These are phyloP conservation scores for Ceratina australensis DNA, from an alignment of 1,140 invertebrate genomes.

Conservation along the genomic window DNA sequence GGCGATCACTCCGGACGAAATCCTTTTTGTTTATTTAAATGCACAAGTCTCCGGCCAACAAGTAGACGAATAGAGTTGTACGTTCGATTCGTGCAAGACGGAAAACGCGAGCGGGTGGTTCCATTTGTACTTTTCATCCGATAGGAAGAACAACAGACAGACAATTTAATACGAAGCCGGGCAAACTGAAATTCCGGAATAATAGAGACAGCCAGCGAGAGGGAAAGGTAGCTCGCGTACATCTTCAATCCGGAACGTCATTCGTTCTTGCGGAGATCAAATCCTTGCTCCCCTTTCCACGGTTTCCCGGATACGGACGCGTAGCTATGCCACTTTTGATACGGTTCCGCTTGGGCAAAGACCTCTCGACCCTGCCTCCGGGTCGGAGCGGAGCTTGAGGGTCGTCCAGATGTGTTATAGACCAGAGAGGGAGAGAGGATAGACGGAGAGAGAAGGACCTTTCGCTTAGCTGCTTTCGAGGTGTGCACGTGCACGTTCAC, in stretches of 20 bases:
- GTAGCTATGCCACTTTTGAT: conserved; percentile 60
- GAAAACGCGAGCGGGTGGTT: too few relatives aligned
- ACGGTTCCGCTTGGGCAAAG: conserved; percentile 60
- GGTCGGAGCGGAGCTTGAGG: conserved; percentile 47
- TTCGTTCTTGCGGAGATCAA: conserved; percentile 49
- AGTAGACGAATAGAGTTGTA: too few relatives aligned
- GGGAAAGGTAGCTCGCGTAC: neutral
- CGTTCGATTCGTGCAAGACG: too few relatives aligned
- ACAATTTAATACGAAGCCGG: neutral
- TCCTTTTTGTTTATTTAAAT: too few relatives aligned
- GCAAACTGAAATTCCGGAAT: neutral
- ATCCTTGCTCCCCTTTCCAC: conserved; percentile 46
- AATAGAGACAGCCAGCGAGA: neutral
- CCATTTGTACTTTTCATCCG: neutral
- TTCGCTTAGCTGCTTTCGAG: conserved; percentile 59
- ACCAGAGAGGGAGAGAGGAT: conserved; percentile 26
- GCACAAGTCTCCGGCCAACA: too few relatives aligned
- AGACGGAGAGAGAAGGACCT: conserved; percentile 54
- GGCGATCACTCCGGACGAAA: too few relatives aligned
- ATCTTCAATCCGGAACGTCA: conserved; percentile 33
- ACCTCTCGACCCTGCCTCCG: conserved; percentile 61
- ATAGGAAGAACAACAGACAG: neutral
- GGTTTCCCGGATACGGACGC: conserved; percentile 37
- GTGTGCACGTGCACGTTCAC: conserved; percentile 59
- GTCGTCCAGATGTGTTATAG: conserved; percentile 39